Conservation (phyloP, 2,797 vertebrate genomes). For the Phataginus tetradactyla region DNA sequence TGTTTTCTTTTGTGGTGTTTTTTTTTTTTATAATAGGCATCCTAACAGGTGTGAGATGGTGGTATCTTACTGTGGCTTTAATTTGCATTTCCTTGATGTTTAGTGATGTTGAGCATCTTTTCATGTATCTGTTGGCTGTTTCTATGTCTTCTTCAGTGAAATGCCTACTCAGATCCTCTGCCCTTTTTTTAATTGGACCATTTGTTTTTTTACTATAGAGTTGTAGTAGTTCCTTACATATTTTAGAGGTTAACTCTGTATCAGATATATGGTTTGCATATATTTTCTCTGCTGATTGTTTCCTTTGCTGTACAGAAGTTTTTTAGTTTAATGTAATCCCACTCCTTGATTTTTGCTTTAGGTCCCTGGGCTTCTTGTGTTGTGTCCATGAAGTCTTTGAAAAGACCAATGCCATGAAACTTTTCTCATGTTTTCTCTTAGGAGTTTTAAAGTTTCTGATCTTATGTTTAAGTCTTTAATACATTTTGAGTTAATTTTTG, state of each 20-base stretch:
- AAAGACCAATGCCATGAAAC: not conserved
- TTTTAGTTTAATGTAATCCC: not conserved
- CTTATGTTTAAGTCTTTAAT: not conserved
- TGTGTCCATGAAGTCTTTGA: not conserved
- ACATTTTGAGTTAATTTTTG: not conserved
- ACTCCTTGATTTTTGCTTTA: not conserved
- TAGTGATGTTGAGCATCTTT: not conserved
- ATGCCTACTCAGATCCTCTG: not conserved
- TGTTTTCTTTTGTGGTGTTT: not conserved
- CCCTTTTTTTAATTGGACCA: not conserved
- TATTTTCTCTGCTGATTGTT: not conserved
- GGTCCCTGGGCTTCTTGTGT: not conserved
- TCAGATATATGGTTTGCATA: not conserved
- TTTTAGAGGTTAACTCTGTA: not conserved
- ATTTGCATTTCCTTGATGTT: not conserved
- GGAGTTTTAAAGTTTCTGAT: not conserved
- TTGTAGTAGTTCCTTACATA: not conserved
- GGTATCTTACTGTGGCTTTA: not conserved
- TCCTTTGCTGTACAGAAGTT: not conserved
- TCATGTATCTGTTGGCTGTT: not conserved
- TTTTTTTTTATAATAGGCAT: not conserved
- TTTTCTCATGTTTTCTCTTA: not conserved
- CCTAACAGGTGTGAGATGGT: not conserved
- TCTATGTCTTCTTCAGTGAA: not conserved
- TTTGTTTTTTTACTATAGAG: not conserved